phyloP scores from a whole-genome alignment of 1,140 invertebrate genomes.

The Cyclargus thomasi region DNA sequence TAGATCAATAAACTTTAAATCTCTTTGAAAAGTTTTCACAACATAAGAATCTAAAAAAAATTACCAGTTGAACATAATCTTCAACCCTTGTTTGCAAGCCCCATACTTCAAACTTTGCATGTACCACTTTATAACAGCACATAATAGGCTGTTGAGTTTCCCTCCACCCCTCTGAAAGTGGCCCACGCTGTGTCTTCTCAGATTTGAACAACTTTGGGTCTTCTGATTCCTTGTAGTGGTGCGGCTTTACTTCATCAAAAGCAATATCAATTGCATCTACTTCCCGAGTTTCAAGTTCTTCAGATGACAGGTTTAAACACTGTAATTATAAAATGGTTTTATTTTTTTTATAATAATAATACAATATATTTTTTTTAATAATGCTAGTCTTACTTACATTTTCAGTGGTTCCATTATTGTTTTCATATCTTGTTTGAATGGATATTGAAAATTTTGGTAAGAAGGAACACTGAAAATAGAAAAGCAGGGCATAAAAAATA shows the following conservation, averaged over 20 bases:
- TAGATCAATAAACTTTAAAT: too few relatives aligned
- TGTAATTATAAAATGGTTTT: conserved; percentile 61
- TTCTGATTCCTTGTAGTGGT: conserved; percentile 93
- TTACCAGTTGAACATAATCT: conserved; percentile 89
- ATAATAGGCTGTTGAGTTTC: conserved; percentile 87
- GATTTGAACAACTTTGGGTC: conserved; percentile 91
- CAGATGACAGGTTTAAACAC: conserved; percentile 85
- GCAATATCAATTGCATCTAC: conserved; percentile 92
- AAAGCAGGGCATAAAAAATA: conserved; percentile 48
- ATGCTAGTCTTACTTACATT: conserved; percentile 81
- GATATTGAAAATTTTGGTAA: conserved; percentile 91
- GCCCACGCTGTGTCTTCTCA: conserved; percentile 87
- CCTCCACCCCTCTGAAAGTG: conserved; percentile 87
- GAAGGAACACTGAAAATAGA: conserved; percentile 86
- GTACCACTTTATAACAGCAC: conserved; percentile 95
- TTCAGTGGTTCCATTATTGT: conserved; percentile 91
- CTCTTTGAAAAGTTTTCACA: too few relatives aligned
- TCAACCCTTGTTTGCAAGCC: conserved; percentile 93
- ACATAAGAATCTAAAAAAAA: conserved; percentile 4
- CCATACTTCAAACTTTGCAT: conserved; percentile 94
- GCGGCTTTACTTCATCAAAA: conserved; percentile 88
- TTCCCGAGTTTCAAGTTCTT: conserved; percentile 82
- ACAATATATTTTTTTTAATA: neutral
- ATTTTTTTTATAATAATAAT: conserved; percentile 16
- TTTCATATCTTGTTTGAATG: conserved; percentile 93